Percentiles rank a stretch among this genome's conserved stretches.
Conservation (phyloP, 2,113 vertebrate species). For the Columba livia region DNA sequence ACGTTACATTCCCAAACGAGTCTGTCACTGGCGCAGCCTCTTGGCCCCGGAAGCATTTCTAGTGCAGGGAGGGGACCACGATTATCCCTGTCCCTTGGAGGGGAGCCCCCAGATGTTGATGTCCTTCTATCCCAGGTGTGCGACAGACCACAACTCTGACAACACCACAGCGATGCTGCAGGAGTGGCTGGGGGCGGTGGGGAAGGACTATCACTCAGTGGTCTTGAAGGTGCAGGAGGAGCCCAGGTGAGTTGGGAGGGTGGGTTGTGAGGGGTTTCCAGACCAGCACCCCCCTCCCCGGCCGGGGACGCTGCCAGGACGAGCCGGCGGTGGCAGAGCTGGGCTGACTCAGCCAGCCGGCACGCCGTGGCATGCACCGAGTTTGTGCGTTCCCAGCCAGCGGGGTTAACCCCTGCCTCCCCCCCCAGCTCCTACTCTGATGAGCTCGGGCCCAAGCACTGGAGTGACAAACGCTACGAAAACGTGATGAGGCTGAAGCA, state of each 20-base stretch:
- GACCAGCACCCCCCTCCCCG: neutral
- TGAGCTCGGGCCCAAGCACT: slow-evolving; percentile 92
- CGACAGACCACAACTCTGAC: slow-evolving; percentile 91
- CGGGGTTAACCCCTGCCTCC: neutral
- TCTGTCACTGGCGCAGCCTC: neutral
- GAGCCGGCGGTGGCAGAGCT: neutral
- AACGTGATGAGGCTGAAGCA: slow-evolving; percentile 95
- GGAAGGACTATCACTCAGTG: slow-evolving; percentile 83
- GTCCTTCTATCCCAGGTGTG: slow-evolving; percentile 77
- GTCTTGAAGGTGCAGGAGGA: slow-evolving; percentile 85
- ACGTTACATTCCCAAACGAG: neutral
- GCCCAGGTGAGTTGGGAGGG: slow-evolving; percentile 76
- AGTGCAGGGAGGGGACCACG: neutral
- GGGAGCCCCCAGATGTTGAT: neutral
- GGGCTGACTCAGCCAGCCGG: neutral
- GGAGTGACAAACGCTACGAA: slow-evolving; percentile 89
- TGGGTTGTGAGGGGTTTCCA: neutral
- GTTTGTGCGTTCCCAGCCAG: neutral
- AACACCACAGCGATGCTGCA: slow-evolving; percentile 86
- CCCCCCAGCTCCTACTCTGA: slow-evolving; percentile 84
- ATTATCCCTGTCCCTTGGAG: neutral
- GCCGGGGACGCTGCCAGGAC: neutral
- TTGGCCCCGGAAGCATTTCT: accelerated
- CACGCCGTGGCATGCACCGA: accelerated
- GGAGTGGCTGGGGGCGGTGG: slow-evolving; percentile 88